phyloP scores from a whole-genome alignment of 2,113 vertebrate species.

The Rhizomys pruinosus region DNA sequence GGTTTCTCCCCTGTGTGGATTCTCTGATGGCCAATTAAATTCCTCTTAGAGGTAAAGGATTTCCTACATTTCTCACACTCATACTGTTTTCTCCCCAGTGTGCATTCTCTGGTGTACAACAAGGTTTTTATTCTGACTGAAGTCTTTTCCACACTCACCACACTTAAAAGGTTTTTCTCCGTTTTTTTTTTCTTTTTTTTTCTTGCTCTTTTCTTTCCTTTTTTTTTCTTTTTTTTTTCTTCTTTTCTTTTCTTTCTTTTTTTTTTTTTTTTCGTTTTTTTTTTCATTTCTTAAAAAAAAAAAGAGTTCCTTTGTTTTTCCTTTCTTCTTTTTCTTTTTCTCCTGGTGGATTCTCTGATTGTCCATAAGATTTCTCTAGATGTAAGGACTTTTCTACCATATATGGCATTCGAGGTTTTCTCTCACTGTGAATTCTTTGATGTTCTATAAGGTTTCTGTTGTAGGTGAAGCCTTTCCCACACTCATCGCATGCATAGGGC shows the following conservation, averaged over 20 bases:
- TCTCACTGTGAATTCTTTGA: slow-evolving; percentile 77
- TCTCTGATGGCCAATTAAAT: slow-evolving; percentile 73
- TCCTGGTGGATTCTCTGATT: slow-evolving; percentile 77
- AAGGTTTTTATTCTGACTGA: slow-evolving; percentile 79
- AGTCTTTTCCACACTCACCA: slow-evolving; percentile 76
- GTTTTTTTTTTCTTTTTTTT: too few species aligned
- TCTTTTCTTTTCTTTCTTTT: too few species aligned
- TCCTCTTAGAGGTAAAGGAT: slow-evolving; percentile 78
- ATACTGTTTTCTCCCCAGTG: slow-evolving; percentile 74
- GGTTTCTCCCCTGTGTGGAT: slow-evolving; percentile 75
- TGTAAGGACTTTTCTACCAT: slow-evolving; percentile 77
- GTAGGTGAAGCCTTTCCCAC: slow-evolving; percentile 77
- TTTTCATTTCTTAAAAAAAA: too few species aligned
- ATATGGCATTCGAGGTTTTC: slow-evolving; percentile 74
- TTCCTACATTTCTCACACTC: slow-evolving; percentile 75
- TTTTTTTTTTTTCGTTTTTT: too few species aligned
- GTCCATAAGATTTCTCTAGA: slow-evolving; percentile 75
- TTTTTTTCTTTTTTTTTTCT: too few species aligned
- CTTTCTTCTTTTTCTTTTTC: too few species aligned
- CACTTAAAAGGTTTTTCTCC: slow-evolving; percentile 75
- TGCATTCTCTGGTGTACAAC: slow-evolving; percentile 75
- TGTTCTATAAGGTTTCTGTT: slow-evolving; percentile 79
- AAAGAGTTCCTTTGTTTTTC: too few species aligned
- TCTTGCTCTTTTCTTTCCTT: too few species aligned
- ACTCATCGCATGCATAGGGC: slow-evolving; percentile 72